Evolutionary conservation across 2,888 invertebrate species (phyloP).

Genomic region (Nebria brevicollis): DNA sequence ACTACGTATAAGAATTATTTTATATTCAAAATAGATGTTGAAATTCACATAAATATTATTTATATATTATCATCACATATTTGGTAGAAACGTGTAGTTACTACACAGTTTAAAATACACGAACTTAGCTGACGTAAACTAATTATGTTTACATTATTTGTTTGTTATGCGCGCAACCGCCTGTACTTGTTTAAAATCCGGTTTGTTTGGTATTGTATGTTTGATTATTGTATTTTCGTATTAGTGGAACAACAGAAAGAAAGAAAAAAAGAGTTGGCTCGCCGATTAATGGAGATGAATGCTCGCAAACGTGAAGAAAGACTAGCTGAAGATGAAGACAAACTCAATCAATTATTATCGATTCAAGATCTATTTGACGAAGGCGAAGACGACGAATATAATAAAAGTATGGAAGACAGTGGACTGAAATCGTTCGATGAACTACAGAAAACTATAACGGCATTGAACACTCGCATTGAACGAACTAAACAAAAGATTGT

Average conservation of each 20-base stretch:
- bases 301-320: conserved; percentile 88
- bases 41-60: too few relatives aligned
- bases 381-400: conserved; percentile 74
- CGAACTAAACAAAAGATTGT: conserved; percentile 80
- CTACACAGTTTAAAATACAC: too few relatives aligned
- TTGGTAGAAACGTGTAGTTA: too few relatives aligned
- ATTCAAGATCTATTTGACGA: conserved; percentile 82
- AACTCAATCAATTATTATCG: conserved; percentile 78
- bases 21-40: too few relatives aligned
- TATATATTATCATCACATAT: too few relatives aligned
- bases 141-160: too few relatives aligned
- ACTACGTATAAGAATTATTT: too few relatives aligned
- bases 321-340: conserved; percentile 88
- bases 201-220: background rate
- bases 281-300: conserved; percentile 87
- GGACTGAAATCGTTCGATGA: conserved; percentile 82
- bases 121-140: too few relatives aligned
- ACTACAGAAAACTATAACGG: conserved; percentile 78
- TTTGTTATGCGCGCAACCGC: too few relatives aligned
- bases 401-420: conserved; percentile 73
- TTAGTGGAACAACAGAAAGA: conserved; percentile 85
- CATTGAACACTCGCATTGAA: conserved; percentile 77
- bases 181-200: too few relatives aligned
- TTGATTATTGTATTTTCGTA: background rate
- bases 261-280: conserved; percentile 84